Evolutionary conservation across 1,140 invertebrate species (phyloP).

Genomic region (Parapsyche elsis): DNA sequence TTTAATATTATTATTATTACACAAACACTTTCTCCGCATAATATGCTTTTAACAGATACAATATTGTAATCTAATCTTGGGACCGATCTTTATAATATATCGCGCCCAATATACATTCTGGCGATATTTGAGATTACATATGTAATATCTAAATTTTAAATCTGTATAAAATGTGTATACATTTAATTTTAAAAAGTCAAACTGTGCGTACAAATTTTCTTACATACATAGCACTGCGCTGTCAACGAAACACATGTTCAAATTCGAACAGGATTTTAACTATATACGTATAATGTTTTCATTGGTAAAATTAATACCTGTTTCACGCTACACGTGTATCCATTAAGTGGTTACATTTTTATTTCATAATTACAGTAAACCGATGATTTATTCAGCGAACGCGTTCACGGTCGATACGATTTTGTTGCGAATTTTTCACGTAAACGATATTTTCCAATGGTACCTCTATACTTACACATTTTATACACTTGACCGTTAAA

Average conservation of each 20-base stretch:
- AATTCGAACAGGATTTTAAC: conserved; percentile 9
- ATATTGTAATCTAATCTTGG: no score
- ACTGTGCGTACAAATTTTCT: background rate
- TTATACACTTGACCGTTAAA: background rate
- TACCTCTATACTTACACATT: no score
- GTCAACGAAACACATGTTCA: conserved; percentile 29
- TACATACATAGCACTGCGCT: background rate
- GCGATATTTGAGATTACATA: no score
- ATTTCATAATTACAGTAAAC: conserved; percentile 45
- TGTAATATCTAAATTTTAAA: no score
- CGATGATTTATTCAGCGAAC: conserved; percentile 39
- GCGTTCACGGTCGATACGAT: conserved; percentile 11
- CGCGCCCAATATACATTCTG: no score
- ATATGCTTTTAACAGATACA: no score
- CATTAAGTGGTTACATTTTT: conserved; percentile 38
- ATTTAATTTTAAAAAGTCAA: background rate
- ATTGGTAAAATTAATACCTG: conserved; percentile 32
- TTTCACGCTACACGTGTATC: conserved; percentile 11
- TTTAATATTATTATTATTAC: no score
- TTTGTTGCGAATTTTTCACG: background rate
- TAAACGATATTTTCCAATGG: background rate
- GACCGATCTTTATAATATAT: no score
- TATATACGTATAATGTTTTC: conserved; percentile 15
- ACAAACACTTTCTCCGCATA: no score
- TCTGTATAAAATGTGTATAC: no score